phyloP scores from a whole-genome alignment of 2,888 invertebrate genomes.

The Cylloceria caligata region DNA sequence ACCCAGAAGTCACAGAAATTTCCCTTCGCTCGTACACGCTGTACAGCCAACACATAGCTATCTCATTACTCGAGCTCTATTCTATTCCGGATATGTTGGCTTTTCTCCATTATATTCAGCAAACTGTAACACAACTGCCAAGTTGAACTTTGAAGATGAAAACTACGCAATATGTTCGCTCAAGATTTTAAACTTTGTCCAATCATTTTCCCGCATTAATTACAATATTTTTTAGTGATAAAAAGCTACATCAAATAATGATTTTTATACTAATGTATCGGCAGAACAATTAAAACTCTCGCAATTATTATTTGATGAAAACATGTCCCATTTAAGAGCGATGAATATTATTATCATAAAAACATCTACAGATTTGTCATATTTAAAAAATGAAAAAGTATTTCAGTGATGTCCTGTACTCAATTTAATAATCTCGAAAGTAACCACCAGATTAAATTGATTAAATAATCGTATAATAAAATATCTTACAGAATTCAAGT shows the following conservation, averaged over 20 bases:
- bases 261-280: too few species aligned
- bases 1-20: conserved; percentile 36
- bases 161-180: conserved; percentile 1
- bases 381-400: too few species aligned
- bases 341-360: too few species aligned
- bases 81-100: conserved; percentile 30
- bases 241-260: not conserved
- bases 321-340: too few species aligned
- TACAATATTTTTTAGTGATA: not conserved
- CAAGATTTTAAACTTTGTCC: not conserved
- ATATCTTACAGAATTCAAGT: not conserved
- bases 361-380: too few species aligned
- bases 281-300: too few species aligned
- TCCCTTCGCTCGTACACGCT: conserved; percentile 31
- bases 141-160: conserved; percentile 17
- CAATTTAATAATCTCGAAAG: not conserved
- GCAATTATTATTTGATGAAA: too few species aligned
- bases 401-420: not conserved
- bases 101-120: conserved; percentile 39
- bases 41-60: conserved; percentile 15
- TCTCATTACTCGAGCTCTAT: conserved; percentile 26
- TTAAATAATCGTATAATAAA: not conserved
- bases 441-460: not conserved
- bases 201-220: not conserved
- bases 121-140: conserved; percentile 31